Evolutionary conservation across 2,888 invertebrate genomes (phyloP), one percentile per base, ranked within the genome.

Genomic region (Auanema freiburgensis): DNA sequence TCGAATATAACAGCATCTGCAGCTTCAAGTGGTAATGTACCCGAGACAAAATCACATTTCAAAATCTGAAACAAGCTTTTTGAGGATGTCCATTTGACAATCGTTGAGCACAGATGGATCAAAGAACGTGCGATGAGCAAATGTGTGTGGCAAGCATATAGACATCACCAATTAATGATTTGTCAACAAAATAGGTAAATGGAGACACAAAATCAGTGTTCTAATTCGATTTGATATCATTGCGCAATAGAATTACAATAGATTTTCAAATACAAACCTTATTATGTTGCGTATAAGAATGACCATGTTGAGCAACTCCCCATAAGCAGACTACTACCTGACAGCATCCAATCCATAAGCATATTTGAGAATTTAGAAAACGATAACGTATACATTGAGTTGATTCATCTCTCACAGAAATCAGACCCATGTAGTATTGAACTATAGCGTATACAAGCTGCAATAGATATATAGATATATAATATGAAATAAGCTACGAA

Each of bases 1-100:
- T 72, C 76, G 59, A 76, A 77, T 43, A 78, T 79, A 50, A 79
- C 76, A 10, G 78, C 78, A 60, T 80, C 80, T 18, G 78, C 79
- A 14, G 71, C 74, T 40, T 74, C 76, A 14, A 79, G 62, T 2
- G 75, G 66, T 4, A 71, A 57, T 21, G 71, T 70, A 40, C 75
- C 78, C 42, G 71, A 59, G 49, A 70, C 59, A 62, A 80, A 80
- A 63, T 80, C 78, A 65, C 80, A 80, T 63, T 67, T 67, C 1
- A 80, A 63, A 14, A 80, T 73, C 79, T 79, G 67, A 57, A 73
- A 55, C 24, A 11, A 21, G 52, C 23, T 16, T 18, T 40, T 24
- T n/a, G 18, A 59, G 49, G 18, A 49, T 46, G 23, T 40, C 50
- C 58, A 24, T 14, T 16, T 41, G 55, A 55, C 21, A 25, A 24